These are phyloP conservation scores for Sylvilagus floridanus DNA, from an alignment of 2,797 vertebrate genomes.

Conservation along the genomic window DNA sequence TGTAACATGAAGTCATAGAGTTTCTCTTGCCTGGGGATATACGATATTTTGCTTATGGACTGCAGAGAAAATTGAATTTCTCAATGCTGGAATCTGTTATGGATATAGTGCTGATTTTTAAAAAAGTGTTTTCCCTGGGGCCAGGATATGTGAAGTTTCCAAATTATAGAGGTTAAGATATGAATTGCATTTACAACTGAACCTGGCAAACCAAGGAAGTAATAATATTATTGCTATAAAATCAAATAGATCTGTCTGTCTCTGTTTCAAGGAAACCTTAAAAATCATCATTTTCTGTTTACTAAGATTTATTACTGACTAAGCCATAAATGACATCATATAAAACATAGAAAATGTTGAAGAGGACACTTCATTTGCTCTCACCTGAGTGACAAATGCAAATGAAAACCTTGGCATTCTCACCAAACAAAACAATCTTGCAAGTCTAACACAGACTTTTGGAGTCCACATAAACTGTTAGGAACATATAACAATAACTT, in stretches of 20 bases:
- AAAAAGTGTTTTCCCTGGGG: conserved; percentile 5
- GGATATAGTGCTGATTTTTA: conserved; percentile 25
- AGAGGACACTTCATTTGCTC: background rate
- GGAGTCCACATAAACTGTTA: background rate
- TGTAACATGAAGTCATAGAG: background rate
- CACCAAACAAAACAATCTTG: background rate
- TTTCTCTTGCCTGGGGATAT: conserved; percentile 35
- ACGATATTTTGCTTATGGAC: conserved; percentile 44
- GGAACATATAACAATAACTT: background rate
- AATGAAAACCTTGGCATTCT: background rate
- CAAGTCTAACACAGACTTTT: background rate
- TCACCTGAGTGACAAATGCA: background rate
- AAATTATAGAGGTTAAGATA: background rate
- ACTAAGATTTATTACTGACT: conserved; percentile 23
- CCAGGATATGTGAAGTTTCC: conserved; percentile 9
- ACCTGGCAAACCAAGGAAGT: conserved; percentile 51
- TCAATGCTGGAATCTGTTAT: conserved; percentile 27
- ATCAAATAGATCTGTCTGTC: background rate
- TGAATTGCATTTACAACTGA: conserved; percentile 27
- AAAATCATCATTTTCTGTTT: conserved; percentile 29
- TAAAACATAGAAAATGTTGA: conserved; percentile 11
- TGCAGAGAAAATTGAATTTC: conserved; percentile 48
- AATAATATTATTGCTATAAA: conserved; percentile 18
- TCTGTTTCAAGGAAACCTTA: background rate
- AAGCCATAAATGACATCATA: conserved; percentile 11